These are phyloP conservation scores for Geococcyx californianus DNA, from an alignment of 2,113 vertebrate genomes.

Conservation along the genomic window DNA sequence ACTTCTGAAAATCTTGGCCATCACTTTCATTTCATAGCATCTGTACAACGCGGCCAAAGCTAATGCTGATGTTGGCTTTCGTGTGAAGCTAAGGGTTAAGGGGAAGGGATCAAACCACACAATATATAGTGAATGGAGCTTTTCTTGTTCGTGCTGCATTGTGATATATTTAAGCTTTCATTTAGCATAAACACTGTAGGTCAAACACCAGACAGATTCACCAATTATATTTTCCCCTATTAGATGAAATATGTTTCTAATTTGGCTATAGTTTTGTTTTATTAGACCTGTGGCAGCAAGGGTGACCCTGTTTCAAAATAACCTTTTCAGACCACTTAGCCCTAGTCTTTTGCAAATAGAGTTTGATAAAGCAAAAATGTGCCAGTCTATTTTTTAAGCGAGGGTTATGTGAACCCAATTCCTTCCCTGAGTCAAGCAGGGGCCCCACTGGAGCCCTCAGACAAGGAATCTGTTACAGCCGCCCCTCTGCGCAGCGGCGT, in stretches of 20 bases:
- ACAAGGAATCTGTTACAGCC: background rate
- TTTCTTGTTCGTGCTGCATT: constrained; percentile 31
- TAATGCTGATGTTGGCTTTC: constrained; percentile 29
- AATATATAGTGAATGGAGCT: constrained; percentile 3
- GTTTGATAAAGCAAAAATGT: constrained; percentile 41
- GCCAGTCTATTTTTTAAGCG: constrained; percentile 36
- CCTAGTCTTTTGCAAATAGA: constrained; percentile 16
- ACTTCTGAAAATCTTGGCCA: background rate
- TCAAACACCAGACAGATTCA: constrained; percentile 75
- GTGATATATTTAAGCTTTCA: constrained; percentile 72
- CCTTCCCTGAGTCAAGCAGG: constrained; percentile 5
- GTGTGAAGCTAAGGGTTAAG: background rate
- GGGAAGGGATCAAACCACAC: background rate
- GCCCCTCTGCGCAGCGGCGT: background rate
- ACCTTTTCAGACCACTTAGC: constrained; percentile 56
- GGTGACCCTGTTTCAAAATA: constrained; percentile 47
- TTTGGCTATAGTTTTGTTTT: constrained; percentile 77
- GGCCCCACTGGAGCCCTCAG: constrained; percentile 6
- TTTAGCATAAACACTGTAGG: constrained; percentile 69
- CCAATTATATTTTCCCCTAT: constrained; percentile 72
- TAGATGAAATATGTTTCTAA: constrained; percentile 75
- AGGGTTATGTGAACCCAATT: constrained; percentile 45
- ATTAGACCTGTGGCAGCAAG: constrained; percentile 73
- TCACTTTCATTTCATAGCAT: background rate
- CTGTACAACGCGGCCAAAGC: background rate